These are phyloP conservation scores for Falco concolor DNA, from an alignment of 2,797 vertebrate genomes.

Conservation along the genomic window DNA sequence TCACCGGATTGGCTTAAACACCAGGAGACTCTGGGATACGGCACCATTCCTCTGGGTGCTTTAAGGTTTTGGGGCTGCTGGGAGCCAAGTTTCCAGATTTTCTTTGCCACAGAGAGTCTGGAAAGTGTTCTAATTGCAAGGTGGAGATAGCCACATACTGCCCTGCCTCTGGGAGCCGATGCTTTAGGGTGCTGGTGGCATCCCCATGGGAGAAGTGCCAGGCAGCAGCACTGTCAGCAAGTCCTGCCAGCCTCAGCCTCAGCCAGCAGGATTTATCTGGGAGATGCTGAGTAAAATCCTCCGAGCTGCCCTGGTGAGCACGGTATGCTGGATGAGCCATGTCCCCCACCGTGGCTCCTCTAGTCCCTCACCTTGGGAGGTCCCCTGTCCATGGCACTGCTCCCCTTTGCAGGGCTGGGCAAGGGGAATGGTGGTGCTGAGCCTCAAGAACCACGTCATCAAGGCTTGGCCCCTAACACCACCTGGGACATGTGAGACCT, in stretches of 20 bases:
- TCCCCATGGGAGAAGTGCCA: accelerated
- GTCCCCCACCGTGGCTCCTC: not conserved
- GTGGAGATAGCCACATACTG: not conserved
- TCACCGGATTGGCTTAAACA: not conserved
- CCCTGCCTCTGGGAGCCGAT: not conserved
- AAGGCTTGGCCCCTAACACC: not conserved
- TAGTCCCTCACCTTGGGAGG: accelerated
- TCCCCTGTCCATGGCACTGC: not conserved
- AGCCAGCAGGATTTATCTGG: not conserved
- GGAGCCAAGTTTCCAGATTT: not conserved
- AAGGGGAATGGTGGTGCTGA: not conserved
- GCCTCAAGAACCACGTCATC: not conserved
- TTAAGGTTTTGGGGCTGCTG: not conserved
- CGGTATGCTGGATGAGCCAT: not conserved
- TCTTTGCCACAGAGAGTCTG: not conserved
- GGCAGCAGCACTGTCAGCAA: accelerated
- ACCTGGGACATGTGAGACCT: accelerated
- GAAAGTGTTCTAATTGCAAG: not conserved
- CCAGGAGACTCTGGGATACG: accelerated
- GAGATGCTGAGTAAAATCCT: not conserved
- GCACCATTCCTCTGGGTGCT: accelerated
- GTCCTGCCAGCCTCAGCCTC: not conserved
- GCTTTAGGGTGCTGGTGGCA: not conserved
- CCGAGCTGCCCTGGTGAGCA: accelerated
- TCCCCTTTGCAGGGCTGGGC: not conserved